Conservation (phyloP, 2,113 vertebrate species). For the Cyphomyrus plagiostoma region DNA sequence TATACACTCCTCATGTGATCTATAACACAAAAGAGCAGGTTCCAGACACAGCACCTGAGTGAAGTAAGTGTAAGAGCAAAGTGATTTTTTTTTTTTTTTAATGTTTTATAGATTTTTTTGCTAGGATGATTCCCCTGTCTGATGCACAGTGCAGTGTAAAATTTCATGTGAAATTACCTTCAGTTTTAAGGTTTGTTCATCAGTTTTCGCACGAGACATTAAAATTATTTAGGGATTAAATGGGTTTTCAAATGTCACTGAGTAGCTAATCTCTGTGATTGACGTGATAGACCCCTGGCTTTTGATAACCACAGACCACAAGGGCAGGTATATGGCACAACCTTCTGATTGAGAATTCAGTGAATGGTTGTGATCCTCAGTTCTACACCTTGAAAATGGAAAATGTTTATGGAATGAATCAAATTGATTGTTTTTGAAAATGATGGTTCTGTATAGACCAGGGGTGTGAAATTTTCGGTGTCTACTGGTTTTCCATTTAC, state of each 20-base stretch:
- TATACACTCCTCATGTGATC: not conserved
- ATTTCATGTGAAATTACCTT: not conserved
- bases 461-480: not conserved
- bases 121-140: not conserved
- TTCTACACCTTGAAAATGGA: not conserved
- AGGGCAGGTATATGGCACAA: not conserved
- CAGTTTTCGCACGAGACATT: not conserved
- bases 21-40: not conserved
- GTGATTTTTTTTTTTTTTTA: not conserved
- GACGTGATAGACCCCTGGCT: not conserved
- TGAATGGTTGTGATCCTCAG: not conserved
- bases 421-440: not conserved
- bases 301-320: not conserved
- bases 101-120: not conserved
- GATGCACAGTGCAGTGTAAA: not conserved
- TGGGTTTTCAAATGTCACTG: not conserved
- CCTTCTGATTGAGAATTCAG: not conserved
- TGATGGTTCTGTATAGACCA: not conserved
- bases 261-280: not conserved
- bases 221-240: not conserved
- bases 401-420: slow-evolving; percentile 1
- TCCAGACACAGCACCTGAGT: not conserved
- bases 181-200: not conserved
- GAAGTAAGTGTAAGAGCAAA: not conserved
- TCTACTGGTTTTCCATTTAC: not conserved